Base-by-base conservation (phyloP, 2,113 vertebrate genomes). In the Lophochroa leadbeateri region DNA sequence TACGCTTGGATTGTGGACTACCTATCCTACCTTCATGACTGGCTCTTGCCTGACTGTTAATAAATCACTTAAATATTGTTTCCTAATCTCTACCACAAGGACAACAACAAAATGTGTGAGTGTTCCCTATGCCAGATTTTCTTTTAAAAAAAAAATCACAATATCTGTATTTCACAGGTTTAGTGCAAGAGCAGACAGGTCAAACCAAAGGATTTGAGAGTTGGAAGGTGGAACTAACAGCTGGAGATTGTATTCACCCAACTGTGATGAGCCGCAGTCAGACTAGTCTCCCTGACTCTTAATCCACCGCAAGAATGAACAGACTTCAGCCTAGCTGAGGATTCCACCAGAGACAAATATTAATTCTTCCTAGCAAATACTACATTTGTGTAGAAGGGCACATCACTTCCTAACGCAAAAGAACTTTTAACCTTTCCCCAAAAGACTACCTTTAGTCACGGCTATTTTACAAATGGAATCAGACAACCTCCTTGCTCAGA, bases 381-480 rank as follows among this genome's bases (percentile, higher is more conserved):
- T 68, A 68, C 17, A 70, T 33, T 20, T 75, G 24, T 52, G 50
- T 60, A 50, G 50, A 81, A 84, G 28, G 25, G 28, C 17, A 11
- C 39, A 64, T 55, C 29, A 35, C 13, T 44, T 82, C 17, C 61
- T 76, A 72, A 65, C 35, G 37, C 57, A 84, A 72, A 64, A 41
- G 50, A 78, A 37, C n/a, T 86, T 79, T 87, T 78, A 84, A 94
- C 58, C 58, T 95, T 94, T 85, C 63, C 39, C 50, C 69, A 91
- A 29, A 86, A 96, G 85, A 58, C 53, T 71, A 57, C 47, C 37
- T 92, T 79, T 90, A 82, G 79, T 92, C 69, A 77, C 4, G 11
- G 18, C 24, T 94, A 79, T 41, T 84, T 82, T 86, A 83, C 31
- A 95, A 92, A 93, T 25, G 60, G 50, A 94, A 94, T 82, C 41